These are phyloP conservation scores for Thymallus thymallus DNA, from an alignment of 2,113 vertebrate genomes.

Conservation along the genomic window DNA sequence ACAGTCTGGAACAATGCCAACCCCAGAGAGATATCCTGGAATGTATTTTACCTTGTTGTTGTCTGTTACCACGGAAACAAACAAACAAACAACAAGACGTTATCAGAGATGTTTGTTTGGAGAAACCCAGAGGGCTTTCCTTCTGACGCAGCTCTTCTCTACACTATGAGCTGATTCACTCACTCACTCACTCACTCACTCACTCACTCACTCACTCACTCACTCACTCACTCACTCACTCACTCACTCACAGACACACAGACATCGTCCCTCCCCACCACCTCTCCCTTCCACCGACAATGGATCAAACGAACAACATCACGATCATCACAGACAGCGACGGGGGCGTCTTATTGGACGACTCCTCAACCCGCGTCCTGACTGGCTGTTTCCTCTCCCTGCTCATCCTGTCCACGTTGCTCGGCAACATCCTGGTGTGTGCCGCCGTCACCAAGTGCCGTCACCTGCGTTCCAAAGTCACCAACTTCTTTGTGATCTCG, in stretches of 20 bases:
- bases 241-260: background rate
- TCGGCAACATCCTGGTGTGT: slow-evolving; percentile 94
- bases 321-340: slow-evolving; percentile 72
- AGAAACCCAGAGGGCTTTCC: slow-evolving; percentile 16
- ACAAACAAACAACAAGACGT: slow-evolving; percentile 1
- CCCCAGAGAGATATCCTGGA: background rate
- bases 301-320: slow-evolving; percentile 84
- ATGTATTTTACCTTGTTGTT: slow-evolving; percentile 6
- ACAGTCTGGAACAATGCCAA: slow-evolving; percentile 26
- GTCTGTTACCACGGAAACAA: slow-evolving; percentile 3
- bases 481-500: slow-evolving; percentile 98
- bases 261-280: background rate
- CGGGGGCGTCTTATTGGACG: slow-evolving; percentile 74
- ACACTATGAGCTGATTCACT: slow-evolving; percentile 50
- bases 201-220: no score
- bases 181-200: no score
- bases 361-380: slow-evolving; percentile 85
- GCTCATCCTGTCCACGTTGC: slow-evolving; percentile 91
- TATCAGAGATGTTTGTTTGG: slow-evolving; percentile 6
- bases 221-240: background rate
- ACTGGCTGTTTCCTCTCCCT: slow-evolving; percentile 93
- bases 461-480: slow-evolving; percentile 95
- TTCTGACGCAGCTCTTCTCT: slow-evolving; percentile 31
- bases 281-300: slow-evolving; percentile 63
- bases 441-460: slow-evolving; percentile 93